Evolutionary conservation across 2,113 vertebrate species (phyloP), one percentile per base, ranked within the genome.

Genomic region (Oreochromis tanganicae): DNA sequence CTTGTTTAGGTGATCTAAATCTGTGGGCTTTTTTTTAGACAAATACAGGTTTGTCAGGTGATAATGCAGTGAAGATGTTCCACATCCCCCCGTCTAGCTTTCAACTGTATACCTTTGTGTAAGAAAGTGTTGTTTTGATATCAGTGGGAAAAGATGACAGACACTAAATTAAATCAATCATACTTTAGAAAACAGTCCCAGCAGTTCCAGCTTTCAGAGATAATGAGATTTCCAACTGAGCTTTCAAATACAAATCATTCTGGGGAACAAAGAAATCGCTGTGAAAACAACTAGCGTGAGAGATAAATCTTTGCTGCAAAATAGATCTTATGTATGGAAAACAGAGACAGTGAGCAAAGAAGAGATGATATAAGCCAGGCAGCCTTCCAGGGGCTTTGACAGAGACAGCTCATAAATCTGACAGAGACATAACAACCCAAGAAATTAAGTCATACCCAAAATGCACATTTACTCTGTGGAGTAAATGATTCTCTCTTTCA

Each of bases 351-450:
- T 56, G 41, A 75, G 13, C 71, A 54, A 85, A 71, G 56, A 81
- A 80, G 71, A 82, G 66, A 73, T 52, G 61, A 95, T 71, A 87
- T 17, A 94, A 86, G 19, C 90, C 95, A 95, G 95, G 82, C 84
- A 46, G 68, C 82, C 55, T 48, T 87, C 86, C 85, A 83, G 68
- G 85, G 83, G 54, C 85, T 90, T 86, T 3, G 59, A 88, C 52
- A 41, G 54, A 87, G 82, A 86, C 88, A 36, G 88, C 81, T 82
- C 87, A 90, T 94, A 92, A 92, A 94, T 94, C 87, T 80, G 66
- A 85, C 14, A 34, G 80, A 90, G 78, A 82, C 89, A 56, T 17
- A 88, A 83, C 90, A 85, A 87, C 57, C 32, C 87, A 88, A 86
- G 79, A 90, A 80, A 88, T 89, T 41, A 92, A 71, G 78, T 92